Evolutionary conservation across 2,888 invertebrate genomes (phyloP), one percentile per base, ranked within the genome.

Genomic region (Spisula solida): DNA sequence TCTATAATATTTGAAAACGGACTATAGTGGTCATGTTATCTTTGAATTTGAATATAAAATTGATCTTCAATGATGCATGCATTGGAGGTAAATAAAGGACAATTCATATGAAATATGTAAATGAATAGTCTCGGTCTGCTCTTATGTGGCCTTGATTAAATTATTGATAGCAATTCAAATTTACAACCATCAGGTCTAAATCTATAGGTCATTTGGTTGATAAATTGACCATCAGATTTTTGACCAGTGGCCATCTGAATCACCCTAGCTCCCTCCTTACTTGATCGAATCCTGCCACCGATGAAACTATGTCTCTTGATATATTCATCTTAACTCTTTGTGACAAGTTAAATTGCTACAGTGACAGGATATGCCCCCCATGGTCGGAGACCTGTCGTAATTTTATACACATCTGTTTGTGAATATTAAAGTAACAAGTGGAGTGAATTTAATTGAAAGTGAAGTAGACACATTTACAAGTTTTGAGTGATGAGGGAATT

Each of bases 321-420:
- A 31, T 34, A 34, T 31, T 75, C 34, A 14, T 70, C 10, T 34
- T 34, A 31, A 25, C 31, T 31, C 25, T 31, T 29, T 34, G 31
- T 75, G 75, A 75, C 75, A 75, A 34, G 75, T 34, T 75, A 18
- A 75, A 75, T 75, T 34, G 20, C 34, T 18, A 34, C 31, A 31
- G 14, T 75, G 75, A 75, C 75, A 75, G 75, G 31, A 34, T 75
- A 25, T 34, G 75, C 75, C 75, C 34, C 34, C n/a, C 75, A 75
- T 75, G 75, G 75, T 75, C 12, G 75, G 25, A 25, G 34, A 34
- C 75, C 18, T 75, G 34, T 75, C 18, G 75, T 75, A 75, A 75
- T 75, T 2, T 66, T 25, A 25, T 66, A 5, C 25, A n/a, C 10
- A 12, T 25, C 60, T 66, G 60, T n/a, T 66, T 66, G 4, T 25